phyloP scores from a whole-genome alignment of 2,888 invertebrate genomes.

The Coenonympha glycerion region DNA sequence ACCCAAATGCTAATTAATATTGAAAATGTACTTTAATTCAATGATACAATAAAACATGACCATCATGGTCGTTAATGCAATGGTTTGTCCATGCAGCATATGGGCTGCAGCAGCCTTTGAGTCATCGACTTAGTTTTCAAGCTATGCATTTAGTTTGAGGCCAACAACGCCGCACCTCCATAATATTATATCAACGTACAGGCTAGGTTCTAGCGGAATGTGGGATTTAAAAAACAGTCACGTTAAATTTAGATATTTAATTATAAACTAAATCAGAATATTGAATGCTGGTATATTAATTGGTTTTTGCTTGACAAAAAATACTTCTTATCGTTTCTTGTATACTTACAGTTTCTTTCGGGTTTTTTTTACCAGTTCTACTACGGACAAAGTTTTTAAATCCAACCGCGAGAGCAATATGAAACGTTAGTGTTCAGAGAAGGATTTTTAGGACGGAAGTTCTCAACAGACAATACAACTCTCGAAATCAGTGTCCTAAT shows the following conservation, averaged over 20 bases:
- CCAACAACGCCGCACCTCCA: constrained; percentile 19
- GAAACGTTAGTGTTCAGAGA: too few species aligned
- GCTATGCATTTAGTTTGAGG: constrained; percentile 18
- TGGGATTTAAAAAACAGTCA: constrained; percentile 11
- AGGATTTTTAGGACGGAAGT: too few species aligned
- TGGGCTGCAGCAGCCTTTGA: constrained; percentile 3
- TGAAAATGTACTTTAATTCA: neutral
- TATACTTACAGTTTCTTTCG: neutral
- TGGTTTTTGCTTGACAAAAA: neutral
- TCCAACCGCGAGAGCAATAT: too few species aligned
- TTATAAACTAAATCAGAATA: neutral
- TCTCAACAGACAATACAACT: too few species aligned
- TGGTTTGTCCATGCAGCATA: neutral
- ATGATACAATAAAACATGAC: neutral
- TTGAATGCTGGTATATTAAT: neutral
- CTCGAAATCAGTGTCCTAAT: too few species aligned
- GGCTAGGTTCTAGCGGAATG: constrained; percentile 16
- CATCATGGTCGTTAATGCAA: neutral
- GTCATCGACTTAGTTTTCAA: constrained; percentile 15
- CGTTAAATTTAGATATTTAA: constrained; percentile 5
- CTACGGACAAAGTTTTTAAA: too few species aligned
- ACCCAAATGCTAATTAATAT: too few species aligned
- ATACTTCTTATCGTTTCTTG: neutral
- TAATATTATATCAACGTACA: too few species aligned
- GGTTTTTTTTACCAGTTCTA: too few species aligned